phyloP scores from a whole-genome alignment of 2,113 vertebrate species.

The Colinus virginianus region DNA sequence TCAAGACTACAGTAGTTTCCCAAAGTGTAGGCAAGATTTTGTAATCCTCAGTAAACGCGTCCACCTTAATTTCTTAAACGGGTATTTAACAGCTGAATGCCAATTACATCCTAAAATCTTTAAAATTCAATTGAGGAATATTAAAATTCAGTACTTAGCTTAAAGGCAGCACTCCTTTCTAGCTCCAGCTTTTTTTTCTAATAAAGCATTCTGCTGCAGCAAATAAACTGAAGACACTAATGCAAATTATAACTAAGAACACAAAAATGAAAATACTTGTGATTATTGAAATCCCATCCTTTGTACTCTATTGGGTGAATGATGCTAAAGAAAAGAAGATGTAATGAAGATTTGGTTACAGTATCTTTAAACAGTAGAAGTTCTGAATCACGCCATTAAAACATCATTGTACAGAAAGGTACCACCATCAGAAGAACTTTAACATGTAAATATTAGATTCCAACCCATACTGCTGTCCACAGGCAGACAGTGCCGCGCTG shows the following conservation, averaged over 20 bases:
- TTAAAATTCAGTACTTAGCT: neutral
- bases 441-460: constrained; percentile 68
- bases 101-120: neutral
- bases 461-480: constrained; percentile 59
- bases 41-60: neutral
- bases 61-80: neutral
- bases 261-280: constrained; percentile 8
- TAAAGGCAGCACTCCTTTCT: neutral
- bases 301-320: neutral
- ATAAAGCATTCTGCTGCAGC: neutral
- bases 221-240: neutral
- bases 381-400: neutral
- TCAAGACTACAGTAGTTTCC: neutral
- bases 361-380: constrained; percentile 10
- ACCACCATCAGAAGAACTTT: neutral
- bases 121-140: neutral
- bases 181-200: neutral
- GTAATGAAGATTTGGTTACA: neutral
- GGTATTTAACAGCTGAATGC: neutral
- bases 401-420: constrained; percentile 24
- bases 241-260: neutral
- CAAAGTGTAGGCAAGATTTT: neutral
- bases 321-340: neutral
- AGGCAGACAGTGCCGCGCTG: neutral
- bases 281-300: neutral